Percentiles rank a stretch among this genome's conserved stretches.
phyloP scores from a whole-genome alignment of 2,797 vertebrate species.

The Tapera naevia region DNA sequence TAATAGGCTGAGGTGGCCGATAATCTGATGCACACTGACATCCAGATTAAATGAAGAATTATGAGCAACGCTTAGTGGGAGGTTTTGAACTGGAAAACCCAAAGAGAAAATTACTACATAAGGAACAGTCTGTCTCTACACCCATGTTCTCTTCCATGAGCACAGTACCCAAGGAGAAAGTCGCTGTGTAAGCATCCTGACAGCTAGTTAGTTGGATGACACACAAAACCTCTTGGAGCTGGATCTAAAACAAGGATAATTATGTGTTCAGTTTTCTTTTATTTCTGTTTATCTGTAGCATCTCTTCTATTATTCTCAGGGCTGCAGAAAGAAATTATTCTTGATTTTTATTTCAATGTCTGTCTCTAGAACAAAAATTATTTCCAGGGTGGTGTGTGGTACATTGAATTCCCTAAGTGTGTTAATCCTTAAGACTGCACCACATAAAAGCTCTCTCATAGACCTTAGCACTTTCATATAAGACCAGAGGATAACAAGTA shows the following conservation, averaged over 20 bases:
- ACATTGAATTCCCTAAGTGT: not conserved
- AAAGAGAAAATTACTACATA: not conserved
- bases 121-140: not conserved
- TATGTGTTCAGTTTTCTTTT: not conserved
- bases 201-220: conserved; percentile 41
- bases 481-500: not conserved
- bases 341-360: conserved; percentile 26
- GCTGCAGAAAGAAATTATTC: conserved; percentile 11
- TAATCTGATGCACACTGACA: not conserved
- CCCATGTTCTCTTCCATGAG: not conserved
- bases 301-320: conserved; percentile 30
- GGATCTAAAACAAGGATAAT: conserved; percentile 36
- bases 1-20: conserved; percentile 5
- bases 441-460: not conserved
- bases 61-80: not conserved
- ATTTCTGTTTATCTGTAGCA: conserved; percentile 33
- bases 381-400: not conserved
- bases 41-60: conserved; percentile 13
- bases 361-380: conserved; percentile 10
- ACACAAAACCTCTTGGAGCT: conserved; percentile 50
- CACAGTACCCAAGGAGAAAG: not conserved
- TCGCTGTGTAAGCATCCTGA: conserved; percentile 30
- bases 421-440: not conserved
- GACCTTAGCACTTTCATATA: not conserved
- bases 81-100: not conserved